These are phyloP conservation scores for Ophiothrix spiculata DNA, from an alignment of 35 echinoderm and acorn worm genomes.

Conservation along the genomic window DNA sequence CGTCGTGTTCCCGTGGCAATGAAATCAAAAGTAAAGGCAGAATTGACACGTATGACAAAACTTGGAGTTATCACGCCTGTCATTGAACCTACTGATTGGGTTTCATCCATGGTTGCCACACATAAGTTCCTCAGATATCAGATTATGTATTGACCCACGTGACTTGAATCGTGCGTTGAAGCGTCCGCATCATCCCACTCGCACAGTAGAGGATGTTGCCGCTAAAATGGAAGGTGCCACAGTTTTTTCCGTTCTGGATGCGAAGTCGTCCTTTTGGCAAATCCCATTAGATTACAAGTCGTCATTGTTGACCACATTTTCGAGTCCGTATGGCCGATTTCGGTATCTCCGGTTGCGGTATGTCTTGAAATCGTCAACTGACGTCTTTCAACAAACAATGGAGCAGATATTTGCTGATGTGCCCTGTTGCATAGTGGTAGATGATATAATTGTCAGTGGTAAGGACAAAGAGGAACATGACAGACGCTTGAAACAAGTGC, in stretches of 20 bases:
- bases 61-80: background rate
- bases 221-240: background rate
- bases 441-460: background rate
- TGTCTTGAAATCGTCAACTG: background rate
- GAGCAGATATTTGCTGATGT: background rate
- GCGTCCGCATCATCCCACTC: background rate
- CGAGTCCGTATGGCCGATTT: no score
- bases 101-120: conserved; percentile 20
- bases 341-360: background rate
- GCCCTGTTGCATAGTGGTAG: background rate
- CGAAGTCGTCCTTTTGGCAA: background rate
- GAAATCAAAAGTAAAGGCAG: background rate
- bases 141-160: background rate
- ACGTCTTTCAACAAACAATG: background rate
- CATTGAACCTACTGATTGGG: background rate
- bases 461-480: background rate
- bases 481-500: background rate
- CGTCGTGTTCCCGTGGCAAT: background rate
- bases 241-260: background rate
- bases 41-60: background rate
- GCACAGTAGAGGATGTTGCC: background rate
- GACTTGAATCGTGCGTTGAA: background rate
- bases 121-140: background rate
- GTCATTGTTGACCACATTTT: background rate
- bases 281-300: background rate